phyloP scores from a whole-genome alignment of 1,140 invertebrate species.

The Berghia stephanieae region DNA sequence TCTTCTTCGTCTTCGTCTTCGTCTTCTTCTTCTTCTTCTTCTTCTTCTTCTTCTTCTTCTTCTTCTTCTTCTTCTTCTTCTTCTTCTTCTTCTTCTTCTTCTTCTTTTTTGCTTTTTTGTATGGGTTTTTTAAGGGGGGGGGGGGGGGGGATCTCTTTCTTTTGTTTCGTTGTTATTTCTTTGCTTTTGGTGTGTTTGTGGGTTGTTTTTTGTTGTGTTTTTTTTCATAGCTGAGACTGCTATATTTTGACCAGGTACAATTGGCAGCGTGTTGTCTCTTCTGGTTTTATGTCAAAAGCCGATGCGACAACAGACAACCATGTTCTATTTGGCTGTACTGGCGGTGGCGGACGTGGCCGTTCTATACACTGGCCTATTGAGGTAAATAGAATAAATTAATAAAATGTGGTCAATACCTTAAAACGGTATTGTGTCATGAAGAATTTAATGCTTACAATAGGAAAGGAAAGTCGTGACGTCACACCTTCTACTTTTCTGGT shows the following conservation, averaged over 20 bases:
- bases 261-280: slow-evolving; percentile 52
- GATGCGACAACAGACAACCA: slow-evolving; percentile 46
- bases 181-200: background rate
- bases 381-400: slow-evolving; percentile 1
- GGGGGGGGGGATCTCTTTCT: background rate
- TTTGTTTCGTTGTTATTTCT: background rate
- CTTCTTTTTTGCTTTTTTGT: background rate
- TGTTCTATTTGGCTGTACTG: slow-evolving; percentile 52
- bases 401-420: no score
- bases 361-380: slow-evolving; percentile 48
- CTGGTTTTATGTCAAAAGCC: slow-evolving; percentile 43
- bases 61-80: background rate
- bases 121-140: background rate
- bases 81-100: background rate
- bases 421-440: no score
- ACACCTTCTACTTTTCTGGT: no score
- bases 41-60: background rate
- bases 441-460: no score
- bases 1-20: background rate
- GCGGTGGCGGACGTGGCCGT: slow-evolving; percentile 47
- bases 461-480: no score
- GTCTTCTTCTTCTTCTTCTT: background rate
- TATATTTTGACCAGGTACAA: slow-evolving; percentile 39
- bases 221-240: background rate
- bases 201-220: background rate